Base-by-base conservation (phyloP, 2,797 vertebrate genomes). In the Meriones psammophilus region DNA sequence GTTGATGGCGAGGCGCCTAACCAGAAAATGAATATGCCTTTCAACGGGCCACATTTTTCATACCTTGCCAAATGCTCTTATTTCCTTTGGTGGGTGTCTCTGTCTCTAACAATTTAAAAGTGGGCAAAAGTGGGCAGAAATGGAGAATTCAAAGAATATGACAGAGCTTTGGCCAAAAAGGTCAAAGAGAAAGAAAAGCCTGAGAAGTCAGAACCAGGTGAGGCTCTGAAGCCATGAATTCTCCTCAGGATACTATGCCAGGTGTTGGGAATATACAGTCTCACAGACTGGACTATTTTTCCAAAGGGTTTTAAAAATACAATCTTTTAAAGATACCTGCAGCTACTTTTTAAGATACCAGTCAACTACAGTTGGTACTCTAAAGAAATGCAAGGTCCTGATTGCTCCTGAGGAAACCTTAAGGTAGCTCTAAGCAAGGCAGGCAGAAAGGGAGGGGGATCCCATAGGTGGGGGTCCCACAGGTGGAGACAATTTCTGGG, bases 51-150 rank as follows among this genome's bases (percentile, higher is more conserved):
- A 26, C 83, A 17, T 15, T 14, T 56, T 54, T 68, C 79, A 22
- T 13, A 94, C 92, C 39, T 87, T 58, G 13, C 58, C 69, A 88
- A 71, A 87, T 42, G 58, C 39, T 85, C 93, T 89, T 39, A 17
- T 88, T 68, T 84, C 71, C 86, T 93, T 79, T 28, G 20, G 8
- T 86, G 77, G 50, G 88, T 81, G 66, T 91, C 94, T 60, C 54
- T 30, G n/a, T n/a, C 36, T 8, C 30, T 46, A 62, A n/a, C 18
- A 85, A 64, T 54, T 42, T 62, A 77, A 56, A 71, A 60, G 30
- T 77, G 50, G 50, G 50, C 66, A 77, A 56, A 71, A 60, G n/a
- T 77, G 50, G 50, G 50, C 50, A 50, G 10, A 2, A 18, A 9
- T 20, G 0, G 0, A 7, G 3, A 22, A 15, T 58, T 84, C n/a